Conservation (phyloP, 2,113 vertebrate genomes). For the Pygoscelis antarcticus region DNA sequence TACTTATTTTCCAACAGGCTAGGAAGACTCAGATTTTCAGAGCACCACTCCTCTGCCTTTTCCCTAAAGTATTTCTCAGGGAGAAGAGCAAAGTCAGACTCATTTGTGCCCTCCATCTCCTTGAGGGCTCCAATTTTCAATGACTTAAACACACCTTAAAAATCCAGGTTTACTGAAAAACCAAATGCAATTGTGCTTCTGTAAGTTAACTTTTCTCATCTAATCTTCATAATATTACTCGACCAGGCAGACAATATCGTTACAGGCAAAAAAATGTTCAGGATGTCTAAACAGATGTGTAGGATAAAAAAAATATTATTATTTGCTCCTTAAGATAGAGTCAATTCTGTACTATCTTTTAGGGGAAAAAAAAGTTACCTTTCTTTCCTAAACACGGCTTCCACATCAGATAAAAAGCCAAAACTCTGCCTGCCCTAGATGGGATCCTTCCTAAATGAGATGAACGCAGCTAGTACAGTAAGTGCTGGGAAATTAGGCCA, state of each 20-base stretch:
- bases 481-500: not conserved
- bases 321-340: not conserved
- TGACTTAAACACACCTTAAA: slow-evolving; percentile 69
- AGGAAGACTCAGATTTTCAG: slow-evolving; percentile 30
- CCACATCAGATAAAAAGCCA: not conserved
- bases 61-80: slow-evolving; percentile 68
- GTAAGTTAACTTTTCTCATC: not conserved
- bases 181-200: not conserved
- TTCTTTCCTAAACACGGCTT: not conserved
- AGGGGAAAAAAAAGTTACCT: not conserved
- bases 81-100: slow-evolving; percentile 70
- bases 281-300: slow-evolving; percentile 1
- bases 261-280: not conserved
- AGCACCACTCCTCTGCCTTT: slow-evolving; percentile 11
- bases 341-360: not conserved
- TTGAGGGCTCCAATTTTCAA: slow-evolving; percentile 55
- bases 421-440: not conserved
- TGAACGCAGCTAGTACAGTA: not conserved
- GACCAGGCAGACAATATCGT: not conserved
- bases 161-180: slow-evolving; percentile 2
- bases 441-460: not conserved
- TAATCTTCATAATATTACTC: not conserved
- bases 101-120: slow-evolving; percentile 25
- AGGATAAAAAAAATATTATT: not conserved
- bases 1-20: slow-evolving; percentile 74